Conservation (phyloP, 2,888 invertebrate genomes). For the Orchesella flavescens region DNA sequence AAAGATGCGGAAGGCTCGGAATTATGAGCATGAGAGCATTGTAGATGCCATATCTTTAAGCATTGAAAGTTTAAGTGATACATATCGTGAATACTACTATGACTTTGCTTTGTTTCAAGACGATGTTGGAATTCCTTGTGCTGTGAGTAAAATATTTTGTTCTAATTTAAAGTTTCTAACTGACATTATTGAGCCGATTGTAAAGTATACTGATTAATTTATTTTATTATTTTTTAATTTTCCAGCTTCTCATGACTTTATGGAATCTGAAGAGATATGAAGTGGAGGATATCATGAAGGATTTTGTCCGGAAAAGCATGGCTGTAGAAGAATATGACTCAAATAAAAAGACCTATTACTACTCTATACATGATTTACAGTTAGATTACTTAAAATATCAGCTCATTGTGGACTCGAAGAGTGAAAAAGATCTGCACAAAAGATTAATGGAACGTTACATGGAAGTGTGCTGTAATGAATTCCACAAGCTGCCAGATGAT, state of each 20-base stretch:
- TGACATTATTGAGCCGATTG: no score
- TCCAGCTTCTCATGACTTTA: slow-evolving; percentile 76
- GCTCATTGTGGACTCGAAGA: slow-evolving; percentile 39
- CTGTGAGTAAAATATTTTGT: slow-evolving; percentile 76
- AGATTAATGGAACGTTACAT: slow-evolving; percentile 79
- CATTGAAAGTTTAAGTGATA: slow-evolving; percentile 77
- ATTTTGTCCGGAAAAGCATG: slow-evolving; percentile 81
- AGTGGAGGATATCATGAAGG: slow-evolving; percentile 80
- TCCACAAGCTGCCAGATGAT: slow-evolving; percentile 80
- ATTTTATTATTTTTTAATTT: slow-evolving; percentile 47
- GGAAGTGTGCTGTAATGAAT: slow-evolving; percentile 76
- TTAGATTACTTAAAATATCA: slow-evolving; percentile 78
- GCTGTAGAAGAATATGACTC: slow-evolving; percentile 80
- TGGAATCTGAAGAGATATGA: slow-evolving; percentile 76
- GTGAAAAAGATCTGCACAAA: slow-evolving; percentile 74
- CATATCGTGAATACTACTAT: slow-evolving; percentile 76
- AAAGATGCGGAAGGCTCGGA: slow-evolving; percentile 66
- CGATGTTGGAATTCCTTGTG: slow-evolving; percentile 81
- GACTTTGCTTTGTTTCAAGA: slow-evolving; percentile 81
- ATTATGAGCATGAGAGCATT: slow-evolving; percentile 73
- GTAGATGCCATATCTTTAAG: slow-evolving; percentile 79
- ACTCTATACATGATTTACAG: slow-evolving; percentile 83
- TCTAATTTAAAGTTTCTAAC: no score
- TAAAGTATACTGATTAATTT: slow-evolving; percentile 11
- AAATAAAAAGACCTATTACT: slow-evolving; percentile 79